Conservation (phyloP, 2,888 invertebrate genomes). For the Crioceris asparagi region DNA sequence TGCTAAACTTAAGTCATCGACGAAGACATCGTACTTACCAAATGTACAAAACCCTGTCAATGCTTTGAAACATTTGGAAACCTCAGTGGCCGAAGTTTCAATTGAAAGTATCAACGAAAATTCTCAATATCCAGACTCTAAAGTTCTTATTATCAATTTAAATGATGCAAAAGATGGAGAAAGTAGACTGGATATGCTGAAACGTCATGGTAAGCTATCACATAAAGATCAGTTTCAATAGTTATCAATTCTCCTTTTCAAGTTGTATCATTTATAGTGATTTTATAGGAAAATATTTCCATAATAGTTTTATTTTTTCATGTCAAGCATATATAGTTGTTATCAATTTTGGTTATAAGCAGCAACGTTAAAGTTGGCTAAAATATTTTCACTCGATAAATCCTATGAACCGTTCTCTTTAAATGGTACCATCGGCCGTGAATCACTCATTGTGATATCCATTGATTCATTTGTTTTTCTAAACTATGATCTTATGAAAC, state of each 20-base stretch:
- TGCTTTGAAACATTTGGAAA: slow-evolving; percentile 43
- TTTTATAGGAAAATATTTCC: neutral
- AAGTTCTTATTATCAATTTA: slow-evolving; percentile 45
- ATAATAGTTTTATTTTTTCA: neutral
- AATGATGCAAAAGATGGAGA: slow-evolving; percentile 48
- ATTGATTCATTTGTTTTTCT: too few species aligned
- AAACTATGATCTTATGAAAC: too few species aligned
- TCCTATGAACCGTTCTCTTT: too few species aligned
- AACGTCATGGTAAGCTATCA: slow-evolving; percentile 44
- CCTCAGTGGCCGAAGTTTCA: slow-evolving; percentile 27
- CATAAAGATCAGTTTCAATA: neutral
- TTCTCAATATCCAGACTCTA: slow-evolving; percentile 36
- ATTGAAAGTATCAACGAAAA: slow-evolving; percentile 25
- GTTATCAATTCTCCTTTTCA: neutral
- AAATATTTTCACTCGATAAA: too few species aligned
- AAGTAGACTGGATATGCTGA: slow-evolving; percentile 43
- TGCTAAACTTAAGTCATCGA: slow-evolving; percentile 31
- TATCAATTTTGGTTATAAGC: too few species aligned
- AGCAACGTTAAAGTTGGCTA: too few species aligned
- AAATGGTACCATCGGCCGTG: too few species aligned
- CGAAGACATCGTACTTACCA: slow-evolving; percentile 44
- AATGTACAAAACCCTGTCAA: slow-evolving; percentile 50
- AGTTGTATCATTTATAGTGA: neutral
- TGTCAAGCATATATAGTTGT: too few species aligned
- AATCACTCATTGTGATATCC: too few species aligned